Evolutionary conservation across 2,888 invertebrate genomes (phyloP), one percentile per base, ranked within the genome.

Genomic region (Therioaphis trifolii): DNA sequence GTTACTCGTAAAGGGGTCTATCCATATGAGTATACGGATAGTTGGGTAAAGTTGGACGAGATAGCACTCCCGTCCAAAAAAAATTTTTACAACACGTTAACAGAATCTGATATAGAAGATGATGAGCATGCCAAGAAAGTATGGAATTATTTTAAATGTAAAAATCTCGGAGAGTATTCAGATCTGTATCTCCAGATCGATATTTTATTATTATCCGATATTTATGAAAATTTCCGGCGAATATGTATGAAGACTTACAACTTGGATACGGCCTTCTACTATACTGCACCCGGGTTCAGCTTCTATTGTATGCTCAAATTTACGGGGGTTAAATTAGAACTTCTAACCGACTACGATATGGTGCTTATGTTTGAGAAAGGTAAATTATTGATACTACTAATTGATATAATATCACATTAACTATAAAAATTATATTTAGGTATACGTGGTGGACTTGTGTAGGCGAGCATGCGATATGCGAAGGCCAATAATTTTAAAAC

Each of bases 211-310:
- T 84, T 88, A 49, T 87, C 87, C 4, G 88, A 89, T 84, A 86
- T 89, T 9, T 88, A 88, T 85, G 88, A 89, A 85, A 87, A 88
- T 84, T 89, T 88, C 85, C 77, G 88, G 24, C 11, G 82, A 7
- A 86, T 82, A 1, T 87, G 87, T 76, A 55, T 87, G 5, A 43
- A 85, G 35, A 86, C 86, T 5, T 88, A 89, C 75, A 82, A 84
- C 5, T 84, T 88, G 3, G 88, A 88, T 85, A 86, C 88, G 2
- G 84, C 86, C 0, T 85, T 86, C 69, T 87, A 87, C 85, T 78
- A 86, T 27, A 76, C 66, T 0, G 52, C 66, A 14, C 88, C 88
- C 2, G 87, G 87, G 18, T 86, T 87, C 14, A 84, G 87, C 1
- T 88, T 85, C 82, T 87, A 87, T 80, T 86, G 85, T 49, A 71